These are phyloP conservation scores for Drosophila nasuta DNA, from an alignment of 1,140 invertebrate species.

Conservation along the genomic window DNA sequence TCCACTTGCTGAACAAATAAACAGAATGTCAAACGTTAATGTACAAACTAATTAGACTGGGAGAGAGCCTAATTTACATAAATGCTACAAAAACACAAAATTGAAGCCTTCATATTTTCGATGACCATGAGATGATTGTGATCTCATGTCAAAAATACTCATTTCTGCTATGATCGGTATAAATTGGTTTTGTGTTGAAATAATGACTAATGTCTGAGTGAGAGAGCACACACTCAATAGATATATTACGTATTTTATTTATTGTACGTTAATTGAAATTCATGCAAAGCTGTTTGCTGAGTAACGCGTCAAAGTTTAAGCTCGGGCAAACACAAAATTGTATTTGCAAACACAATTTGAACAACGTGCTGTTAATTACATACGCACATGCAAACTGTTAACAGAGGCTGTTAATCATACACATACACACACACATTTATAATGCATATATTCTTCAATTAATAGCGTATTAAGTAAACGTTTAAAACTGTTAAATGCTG, in stretches of 20 bases:
- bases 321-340: conserved; percentile 6
- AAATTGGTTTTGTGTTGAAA: conserved; percentile 68
- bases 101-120: conserved; percentile 6
- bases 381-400: neutral
- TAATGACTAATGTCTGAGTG: conserved; percentile 64
- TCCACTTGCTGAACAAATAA: conserved; percentile 70
- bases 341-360: conserved; percentile 18
- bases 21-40: conserved; percentile 74
- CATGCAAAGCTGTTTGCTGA: conserved; percentile 47
- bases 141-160: conserved; percentile 64
- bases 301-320: conserved; percentile 53
- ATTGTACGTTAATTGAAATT: conserved; percentile 61
- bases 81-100: neutral
- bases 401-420: conserved; percentile 10
- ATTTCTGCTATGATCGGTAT: conserved; percentile 42
- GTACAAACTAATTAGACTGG: conserved; percentile 72
- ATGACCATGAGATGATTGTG: conserved; percentile 45
- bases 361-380: neutral
- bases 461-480: conserved; percentile 32
- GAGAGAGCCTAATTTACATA: conserved; percentile 23
- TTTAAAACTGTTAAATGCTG: conserved; percentile 27
- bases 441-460: neutral
- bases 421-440: neutral
- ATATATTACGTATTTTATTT: neutral
- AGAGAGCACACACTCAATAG: conserved; percentile 25